phyloP scores from a whole-genome alignment of 2,888 invertebrate genomes.

The Macrosiphum euphorbiae region DNA sequence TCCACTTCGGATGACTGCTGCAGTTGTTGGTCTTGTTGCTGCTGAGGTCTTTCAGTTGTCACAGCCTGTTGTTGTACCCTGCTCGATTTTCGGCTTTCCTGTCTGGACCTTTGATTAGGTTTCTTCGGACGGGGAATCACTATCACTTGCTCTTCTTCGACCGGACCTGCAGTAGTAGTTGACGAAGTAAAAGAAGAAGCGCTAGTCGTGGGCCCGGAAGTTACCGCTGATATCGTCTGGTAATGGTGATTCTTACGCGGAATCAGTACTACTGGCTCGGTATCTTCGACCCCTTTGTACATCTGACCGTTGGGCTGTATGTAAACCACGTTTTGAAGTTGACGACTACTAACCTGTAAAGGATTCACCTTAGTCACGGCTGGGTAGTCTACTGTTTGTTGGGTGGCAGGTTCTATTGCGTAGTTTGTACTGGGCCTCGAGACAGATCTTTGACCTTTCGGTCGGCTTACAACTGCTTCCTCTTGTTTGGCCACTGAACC shows the following conservation, averaged over 20 bases:
- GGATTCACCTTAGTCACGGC: not conserved
- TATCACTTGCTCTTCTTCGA: constrained; percentile 46
- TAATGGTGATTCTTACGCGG: constrained; percentile 53
- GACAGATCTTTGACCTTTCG: constrained; percentile 54
- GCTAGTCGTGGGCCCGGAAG: not conserved
- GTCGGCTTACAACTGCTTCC: not conserved
- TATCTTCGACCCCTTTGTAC: constrained; percentile 42
- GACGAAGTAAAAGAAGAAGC: not conserved
- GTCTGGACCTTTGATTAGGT: not conserved
- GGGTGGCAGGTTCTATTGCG: not conserved
- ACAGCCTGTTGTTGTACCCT: not conserved
- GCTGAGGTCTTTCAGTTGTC: not conserved
- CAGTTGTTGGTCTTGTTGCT: not conserved
- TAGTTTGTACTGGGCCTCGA: not conserved
- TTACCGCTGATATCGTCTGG: constrained; percentile 1
- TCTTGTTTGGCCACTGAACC: not conserved
- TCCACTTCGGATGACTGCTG: constrained; percentile 36
- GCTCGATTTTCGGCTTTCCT: constrained; percentile 34
- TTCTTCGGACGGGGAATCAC: constrained; percentile 23
- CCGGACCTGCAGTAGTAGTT: not conserved
- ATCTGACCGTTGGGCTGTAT: constrained; percentile 59
- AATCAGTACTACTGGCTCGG: constrained; percentile 65
- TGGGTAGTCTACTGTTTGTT: constrained; percentile 29
- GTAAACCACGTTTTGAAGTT: constrained; percentile 61
- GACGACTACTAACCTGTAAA: constrained; percentile 38